Percentiles rank a stretch among this genome's conserved stretches.
phyloP scores from a whole-genome alignment of 2,888 invertebrate genomes.

The Cancer borealis region DNA sequence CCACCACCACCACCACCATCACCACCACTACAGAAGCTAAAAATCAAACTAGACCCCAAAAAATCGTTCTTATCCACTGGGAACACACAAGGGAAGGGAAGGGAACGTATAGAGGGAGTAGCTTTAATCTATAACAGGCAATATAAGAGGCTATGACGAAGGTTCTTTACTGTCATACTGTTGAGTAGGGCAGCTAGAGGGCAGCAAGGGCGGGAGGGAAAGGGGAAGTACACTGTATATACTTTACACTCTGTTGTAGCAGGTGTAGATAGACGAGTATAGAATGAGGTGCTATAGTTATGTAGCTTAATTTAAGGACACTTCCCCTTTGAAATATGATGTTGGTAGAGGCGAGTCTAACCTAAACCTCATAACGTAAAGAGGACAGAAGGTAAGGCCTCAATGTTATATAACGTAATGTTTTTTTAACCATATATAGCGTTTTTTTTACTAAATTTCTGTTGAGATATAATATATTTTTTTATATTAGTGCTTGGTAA shows the following conservation, averaged over 20 bases:
- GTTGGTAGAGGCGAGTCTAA: neutral
- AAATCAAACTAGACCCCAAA: neutral
- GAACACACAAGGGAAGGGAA: neutral
- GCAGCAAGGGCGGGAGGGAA: slow-evolving; percentile 42
- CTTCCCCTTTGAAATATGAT: neutral
- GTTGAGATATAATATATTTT: no score
- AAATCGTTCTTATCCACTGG: neutral
- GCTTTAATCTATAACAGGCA: slow-evolving; percentile 23
- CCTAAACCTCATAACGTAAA: neutral
- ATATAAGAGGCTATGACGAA: neutral
- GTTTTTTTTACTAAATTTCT: no score
- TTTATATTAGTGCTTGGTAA: no score
- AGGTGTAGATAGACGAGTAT: neutral
- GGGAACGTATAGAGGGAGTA: neutral
- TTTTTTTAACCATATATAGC: no score
- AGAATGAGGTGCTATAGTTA: neutral
- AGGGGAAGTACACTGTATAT: slow-evolving; percentile 1
- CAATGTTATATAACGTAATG: no score
- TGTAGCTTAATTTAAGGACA: neutral
- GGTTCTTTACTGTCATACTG: slow-evolving; percentile 46
- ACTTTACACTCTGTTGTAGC: neutral
- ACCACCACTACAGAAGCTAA: neutral
- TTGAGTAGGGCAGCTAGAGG: slow-evolving; percentile 49
- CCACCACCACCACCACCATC: neutral
- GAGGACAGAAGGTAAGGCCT: no score